Evolutionary conservation across 2,888 invertebrate species (phyloP).

Genomic region (Pecten maximus): DNA sequence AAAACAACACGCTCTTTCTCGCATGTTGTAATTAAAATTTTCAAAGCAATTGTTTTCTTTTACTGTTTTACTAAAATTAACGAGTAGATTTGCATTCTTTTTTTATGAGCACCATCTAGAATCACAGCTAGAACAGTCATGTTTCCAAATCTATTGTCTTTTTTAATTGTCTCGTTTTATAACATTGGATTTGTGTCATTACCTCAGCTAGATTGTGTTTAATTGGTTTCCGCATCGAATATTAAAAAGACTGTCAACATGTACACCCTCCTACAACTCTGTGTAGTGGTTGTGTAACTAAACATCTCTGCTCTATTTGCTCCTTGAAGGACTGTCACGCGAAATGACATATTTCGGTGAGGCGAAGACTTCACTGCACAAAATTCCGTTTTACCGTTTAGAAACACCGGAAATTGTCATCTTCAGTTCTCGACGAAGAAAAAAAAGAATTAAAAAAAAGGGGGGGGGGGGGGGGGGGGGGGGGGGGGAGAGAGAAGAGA

Average conservation of each 20-base stretch:
- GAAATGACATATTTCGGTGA: background rate
- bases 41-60: background rate
- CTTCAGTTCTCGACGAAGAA: background rate
- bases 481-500: too few relatives aligned
- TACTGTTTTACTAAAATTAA: background rate
- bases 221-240: background rate
- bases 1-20: background rate
- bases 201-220: background rate
- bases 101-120: background rate
- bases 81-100: background rate
- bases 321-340: background rate
- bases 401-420: background rate
- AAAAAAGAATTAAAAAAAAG: too few relatives aligned
- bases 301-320: background rate
- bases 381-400: background rate
- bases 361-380: background rate
- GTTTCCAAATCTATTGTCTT: background rate
- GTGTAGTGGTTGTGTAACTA: background rate
- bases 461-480: too few relatives aligned
- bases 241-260: background rate
- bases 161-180: conserved; percentile 4
- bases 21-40: background rate
- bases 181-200: background rate
- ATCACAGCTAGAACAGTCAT: background rate
- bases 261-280: background rate